Evolutionary conservation across 1,140 invertebrate genomes (phyloP), one percentile per base, ranked within the genome.

Genomic region (Drosophila truncata): DNA sequence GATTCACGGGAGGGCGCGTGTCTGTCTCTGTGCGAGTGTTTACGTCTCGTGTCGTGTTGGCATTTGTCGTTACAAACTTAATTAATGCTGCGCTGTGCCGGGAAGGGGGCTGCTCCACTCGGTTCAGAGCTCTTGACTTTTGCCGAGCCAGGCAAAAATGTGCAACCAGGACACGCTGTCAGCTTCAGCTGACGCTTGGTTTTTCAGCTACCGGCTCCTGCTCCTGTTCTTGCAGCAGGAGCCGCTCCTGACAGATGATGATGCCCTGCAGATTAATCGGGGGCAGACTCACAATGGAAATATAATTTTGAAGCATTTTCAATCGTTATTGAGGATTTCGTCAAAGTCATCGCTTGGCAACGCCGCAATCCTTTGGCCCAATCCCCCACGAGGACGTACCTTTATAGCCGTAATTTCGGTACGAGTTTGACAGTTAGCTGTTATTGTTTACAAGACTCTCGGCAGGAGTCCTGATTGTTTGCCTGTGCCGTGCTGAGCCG

Each of bases 21-120:
- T 60, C 42, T 57, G 44, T 79, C 52, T 50, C 42, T 57, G 62
- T 57, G 44, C 55, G 35, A 49, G 69, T 61, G 44, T 52, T 58
- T 78, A 60, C 66, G 75, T 78, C 75, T 78, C 74, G 57, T 71
- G 57, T 82, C 74, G 80, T 83, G 80, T 83, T 83, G 80, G 80
- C 80, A 83, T 83, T 83, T 83, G 80, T 83, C 80, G 80, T 83
- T 83, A 83, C 80, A 83, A 83, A 83, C 80, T 83, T 83, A 83
- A 83, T 83, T 83, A 83, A 83, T 83, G 80, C 81, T 80, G 74
- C 78, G 75, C 74, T 60, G 55, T 37, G 59, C 11, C 39, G 73
- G 72, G 63, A 35, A 61, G 42, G 50, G 23, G 42, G 8, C 11
- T 8, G 25, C 39, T 49, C 14, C 44, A 18, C 49, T 37, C 29